Conservation (phyloP, 2,797 vertebrate genomes). For the Agapornis canus region DNA sequence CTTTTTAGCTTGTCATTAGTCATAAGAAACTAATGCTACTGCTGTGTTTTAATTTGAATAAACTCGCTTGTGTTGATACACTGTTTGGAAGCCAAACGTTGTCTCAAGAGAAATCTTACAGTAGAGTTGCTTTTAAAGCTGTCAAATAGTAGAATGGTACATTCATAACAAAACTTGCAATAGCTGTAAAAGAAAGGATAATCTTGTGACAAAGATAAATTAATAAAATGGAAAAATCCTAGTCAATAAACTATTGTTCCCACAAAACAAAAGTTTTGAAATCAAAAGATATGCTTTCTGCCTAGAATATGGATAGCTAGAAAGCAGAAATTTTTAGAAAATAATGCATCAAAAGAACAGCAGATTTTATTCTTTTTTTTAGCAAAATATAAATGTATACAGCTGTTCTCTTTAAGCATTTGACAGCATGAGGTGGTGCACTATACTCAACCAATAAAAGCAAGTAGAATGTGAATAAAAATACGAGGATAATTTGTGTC, state of each 20-base stretch:
- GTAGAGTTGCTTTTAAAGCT: background rate
- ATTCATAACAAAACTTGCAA: background rate
- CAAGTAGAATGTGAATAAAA: background rate
- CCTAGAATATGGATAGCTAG: background rate
- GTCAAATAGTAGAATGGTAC: background rate
- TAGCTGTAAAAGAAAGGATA: background rate
- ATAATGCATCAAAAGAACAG: background rate
- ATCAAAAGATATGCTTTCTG: background rate
- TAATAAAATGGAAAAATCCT: background rate
- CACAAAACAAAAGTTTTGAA: background rate
- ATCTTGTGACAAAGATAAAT: background rate
- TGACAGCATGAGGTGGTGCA: background rate
- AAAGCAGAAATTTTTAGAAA: background rate
- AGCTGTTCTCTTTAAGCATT: background rate
- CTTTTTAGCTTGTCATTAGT: background rate
- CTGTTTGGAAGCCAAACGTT: background rate
- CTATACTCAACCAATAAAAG: background rate
- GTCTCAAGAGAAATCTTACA: constrained; percentile 14
- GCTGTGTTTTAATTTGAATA: background rate
- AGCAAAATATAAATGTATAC: background rate
- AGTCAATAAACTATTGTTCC: background rate
- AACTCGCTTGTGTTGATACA: background rate
- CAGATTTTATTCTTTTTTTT: background rate
- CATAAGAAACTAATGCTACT: background rate
- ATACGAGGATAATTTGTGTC: background rate